phyloP scores from a whole-genome alignment of 1,140 invertebrate species.

The Brevipalpus yothersi region DNA sequence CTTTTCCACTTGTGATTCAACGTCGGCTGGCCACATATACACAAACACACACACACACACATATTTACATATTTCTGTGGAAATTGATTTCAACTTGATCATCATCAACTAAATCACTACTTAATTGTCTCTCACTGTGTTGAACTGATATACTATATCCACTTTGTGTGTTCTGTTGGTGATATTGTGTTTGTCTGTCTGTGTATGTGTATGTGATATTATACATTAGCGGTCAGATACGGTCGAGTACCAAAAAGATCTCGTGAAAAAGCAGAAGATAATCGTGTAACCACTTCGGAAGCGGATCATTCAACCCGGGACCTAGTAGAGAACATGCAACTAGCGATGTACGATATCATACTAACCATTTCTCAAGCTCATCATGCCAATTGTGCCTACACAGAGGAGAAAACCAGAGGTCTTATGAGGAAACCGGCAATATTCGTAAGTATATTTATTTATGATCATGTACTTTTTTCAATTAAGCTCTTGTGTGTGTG shows the following conservation, averaged over 20 bases:
- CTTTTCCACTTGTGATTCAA: no score
- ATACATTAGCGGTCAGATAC: slow-evolving; percentile 58
- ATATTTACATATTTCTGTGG: no score
- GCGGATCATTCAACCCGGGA: slow-evolving; percentile 13
- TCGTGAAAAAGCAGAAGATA: slow-evolving; percentile 41
- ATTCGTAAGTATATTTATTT: slow-evolving; percentile 24
- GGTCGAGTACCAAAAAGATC: slow-evolving; percentile 80
- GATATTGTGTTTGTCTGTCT: background rate
- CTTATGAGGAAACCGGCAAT: slow-evolving; percentile 43
- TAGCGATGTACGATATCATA: slow-evolving; percentile 57
- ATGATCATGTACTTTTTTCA: background rate
- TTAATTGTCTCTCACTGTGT: no score
- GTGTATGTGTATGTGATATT: slow-evolving; percentile 4
- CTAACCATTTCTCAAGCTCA: slow-evolving; percentile 69
- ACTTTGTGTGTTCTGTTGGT: no score
- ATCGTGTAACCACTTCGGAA: slow-evolving; percentile 19
- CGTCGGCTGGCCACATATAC: no score
- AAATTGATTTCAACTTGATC: no score
- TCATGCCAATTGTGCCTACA: slow-evolving; percentile 63
- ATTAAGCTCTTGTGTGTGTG: no score
- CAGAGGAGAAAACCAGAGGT: slow-evolving; percentile 49
- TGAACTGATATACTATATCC: no score
- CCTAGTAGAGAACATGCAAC: slow-evolving; percentile 22
- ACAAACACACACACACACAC: no score
- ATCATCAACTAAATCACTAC: no score